A percentile compares a stretch with the other conserved stretches of the same genome.
Conservation (phyloP, 2,797 vertebrate species). For the Pseudomugil tenellus region DNA sequence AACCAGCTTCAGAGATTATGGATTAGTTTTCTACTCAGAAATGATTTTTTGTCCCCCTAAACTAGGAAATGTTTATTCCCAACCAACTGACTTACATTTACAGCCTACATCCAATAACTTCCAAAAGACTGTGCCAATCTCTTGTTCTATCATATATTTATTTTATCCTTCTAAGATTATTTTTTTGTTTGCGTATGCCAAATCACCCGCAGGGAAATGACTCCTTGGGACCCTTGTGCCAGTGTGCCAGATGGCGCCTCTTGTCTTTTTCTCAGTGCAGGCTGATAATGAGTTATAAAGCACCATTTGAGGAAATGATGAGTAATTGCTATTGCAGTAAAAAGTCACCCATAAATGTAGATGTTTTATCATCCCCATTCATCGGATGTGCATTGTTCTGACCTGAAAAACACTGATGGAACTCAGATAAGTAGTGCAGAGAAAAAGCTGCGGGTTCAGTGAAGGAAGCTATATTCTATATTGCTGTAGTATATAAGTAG, state of each 20-base stretch:
- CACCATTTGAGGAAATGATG: slow-evolving; percentile 38
- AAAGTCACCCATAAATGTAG: slow-evolving; percentile 44
- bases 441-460: slow-evolving; percentile 25
- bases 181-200: slow-evolving; percentile 48
- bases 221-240: slow-evolving; percentile 36
- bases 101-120: slow-evolving; percentile 16
- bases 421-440: slow-evolving; percentile 22
- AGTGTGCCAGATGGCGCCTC: slow-evolving; percentile 29
- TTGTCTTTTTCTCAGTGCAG: slow-evolving; percentile 26
- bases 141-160: slow-evolving; percentile 43
- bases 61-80: slow-evolving; percentile 42
- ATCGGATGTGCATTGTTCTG: slow-evolving; percentile 47
- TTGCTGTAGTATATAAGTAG: slow-evolving; percentile 17
- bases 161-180: slow-evolving; percentile 41
- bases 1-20: slow-evolving; percentile 17
- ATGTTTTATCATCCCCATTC: slow-evolving; percentile 46
- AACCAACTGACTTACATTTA: slow-evolving; percentile 28
- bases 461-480: slow-evolving; percentile 26
- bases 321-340: slow-evolving; percentile 40
- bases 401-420: slow-evolving; percentile 36
- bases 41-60: slow-evolving; percentile 5
- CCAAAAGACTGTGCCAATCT: slow-evolving; percentile 39
- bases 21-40: slow-evolving; percentile 22
- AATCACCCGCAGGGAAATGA: slow-evolving; percentile 29
- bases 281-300: slow-evolving; percentile 31